Conservation (phyloP, 2,797 vertebrate genomes). For the Yasuhikotakia modesta region DNA sequence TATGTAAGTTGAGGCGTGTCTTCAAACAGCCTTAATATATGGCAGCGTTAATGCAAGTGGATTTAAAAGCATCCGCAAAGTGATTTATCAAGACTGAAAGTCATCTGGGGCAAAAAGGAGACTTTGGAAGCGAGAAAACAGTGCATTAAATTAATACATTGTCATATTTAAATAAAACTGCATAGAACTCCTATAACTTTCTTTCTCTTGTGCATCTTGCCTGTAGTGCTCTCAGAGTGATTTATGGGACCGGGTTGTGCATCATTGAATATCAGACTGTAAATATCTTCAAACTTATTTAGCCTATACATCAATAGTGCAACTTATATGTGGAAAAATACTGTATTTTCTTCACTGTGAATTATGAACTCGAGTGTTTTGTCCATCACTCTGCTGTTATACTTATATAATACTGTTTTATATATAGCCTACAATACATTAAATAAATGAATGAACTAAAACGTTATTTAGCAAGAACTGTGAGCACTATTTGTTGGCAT, state of each 20-base stretch:
- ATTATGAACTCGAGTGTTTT: not conserved
- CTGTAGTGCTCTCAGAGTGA: not conserved
- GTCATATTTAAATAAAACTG: constrained; percentile 5
- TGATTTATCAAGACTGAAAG: not conserved
- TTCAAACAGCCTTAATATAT: not conserved
- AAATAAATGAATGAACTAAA: too few species aligned
- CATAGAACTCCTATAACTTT: not conserved
- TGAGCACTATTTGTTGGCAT: too few species aligned
- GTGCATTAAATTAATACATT: not conserved
- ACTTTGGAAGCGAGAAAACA: not conserved
- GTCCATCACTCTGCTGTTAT: not conserved
- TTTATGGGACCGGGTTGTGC: not conserved
- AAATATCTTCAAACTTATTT: not conserved
- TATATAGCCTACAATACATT: too few species aligned
- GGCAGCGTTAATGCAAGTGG: not conserved
- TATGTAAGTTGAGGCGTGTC: not conserved
- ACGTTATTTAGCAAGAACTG: too few species aligned
- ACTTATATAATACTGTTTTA: too few species aligned
- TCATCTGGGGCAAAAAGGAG: not conserved
- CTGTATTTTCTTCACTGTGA: not conserved
- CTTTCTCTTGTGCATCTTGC: not conserved
- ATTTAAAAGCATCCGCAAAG: not conserved
- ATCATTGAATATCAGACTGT: not conserved
- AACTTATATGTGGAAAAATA: not conserved
- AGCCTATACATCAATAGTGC: not conserved